phyloP scores from a whole-genome alignment of 2,113 vertebrate species.

The Callipepla squamata region DNA sequence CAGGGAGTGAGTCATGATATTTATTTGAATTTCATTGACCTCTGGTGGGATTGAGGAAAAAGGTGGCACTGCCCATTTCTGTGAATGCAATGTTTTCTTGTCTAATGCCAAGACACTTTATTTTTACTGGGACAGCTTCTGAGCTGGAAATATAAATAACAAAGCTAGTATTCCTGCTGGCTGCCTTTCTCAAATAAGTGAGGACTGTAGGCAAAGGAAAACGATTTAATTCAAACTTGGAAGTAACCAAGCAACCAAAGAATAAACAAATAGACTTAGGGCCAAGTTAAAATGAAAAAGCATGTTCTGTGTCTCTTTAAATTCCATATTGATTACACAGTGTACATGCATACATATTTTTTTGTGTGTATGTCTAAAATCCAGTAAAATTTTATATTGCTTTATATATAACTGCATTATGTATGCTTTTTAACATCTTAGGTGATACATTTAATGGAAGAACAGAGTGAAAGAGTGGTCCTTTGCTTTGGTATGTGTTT shows the following conservation, averaged over 20 bases:
- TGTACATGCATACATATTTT: neutral
- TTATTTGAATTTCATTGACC: constrained; percentile 61
- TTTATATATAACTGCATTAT: neutral
- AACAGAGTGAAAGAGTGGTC: neutral
- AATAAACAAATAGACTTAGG: neutral
- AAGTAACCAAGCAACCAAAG: neutral
- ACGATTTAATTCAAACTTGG: neutral
- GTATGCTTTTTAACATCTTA: neutral
- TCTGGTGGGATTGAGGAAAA: constrained; percentile 44
- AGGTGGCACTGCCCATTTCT: constrained; percentile 18
- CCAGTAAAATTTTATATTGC: neutral
- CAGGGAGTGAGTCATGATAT: constrained; percentile 35
- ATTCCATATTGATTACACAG: neutral
- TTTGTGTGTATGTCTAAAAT: neutral
- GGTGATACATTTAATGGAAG: neutral
- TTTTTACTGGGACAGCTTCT: constrained; percentile 40
- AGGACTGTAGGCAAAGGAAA: neutral
- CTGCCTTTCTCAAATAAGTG: neutral
- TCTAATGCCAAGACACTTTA: constrained; percentile 2
- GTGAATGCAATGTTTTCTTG: constrained; percentile 1
- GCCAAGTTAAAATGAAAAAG: neutral
- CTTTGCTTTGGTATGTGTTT: neutral
- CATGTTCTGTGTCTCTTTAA: neutral
- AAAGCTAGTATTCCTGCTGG: neutral
- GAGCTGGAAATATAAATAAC: constrained; percentile 32